Evolutionary conservation across 2,113 vertebrate genomes (phyloP).

Genomic region (Mustela nigripes): DNA sequence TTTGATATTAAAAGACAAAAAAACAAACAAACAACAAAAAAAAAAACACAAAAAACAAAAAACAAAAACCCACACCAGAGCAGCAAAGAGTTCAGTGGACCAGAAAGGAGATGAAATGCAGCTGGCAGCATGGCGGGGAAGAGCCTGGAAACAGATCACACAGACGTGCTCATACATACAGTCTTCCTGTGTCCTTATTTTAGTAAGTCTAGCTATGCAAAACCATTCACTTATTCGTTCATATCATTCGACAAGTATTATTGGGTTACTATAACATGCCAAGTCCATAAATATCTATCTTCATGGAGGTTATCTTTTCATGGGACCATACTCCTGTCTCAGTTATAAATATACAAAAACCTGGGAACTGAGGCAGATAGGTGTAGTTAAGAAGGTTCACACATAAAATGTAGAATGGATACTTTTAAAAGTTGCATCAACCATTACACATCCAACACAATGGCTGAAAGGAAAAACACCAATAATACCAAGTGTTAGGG

Average conservation of each 20-base stretch:
- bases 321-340: neutral
- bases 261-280: neutral
- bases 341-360: neutral
- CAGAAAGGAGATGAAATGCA: neutral
- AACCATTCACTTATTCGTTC: neutral
- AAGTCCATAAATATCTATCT: neutral
- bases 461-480: neutral
- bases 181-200: neutral
- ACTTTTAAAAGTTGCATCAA: neutral
- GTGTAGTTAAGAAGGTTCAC: neutral
- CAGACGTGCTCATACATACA: neutral
- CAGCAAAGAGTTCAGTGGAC: neutral
- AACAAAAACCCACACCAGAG: neutral
- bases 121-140: neutral
- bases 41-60: no score
- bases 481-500: neutral
- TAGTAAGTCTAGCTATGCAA: neutral
- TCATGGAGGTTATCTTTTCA: neutral
- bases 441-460: neutral
- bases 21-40: no score
- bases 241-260: neutral
- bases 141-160: neutral
- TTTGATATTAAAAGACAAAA: neutral
- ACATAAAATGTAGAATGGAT: neutral
- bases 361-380: neutral